Percentiles rank a stretch among this genome's conserved stretches.
phyloP scores from a whole-genome alignment of 1,140 invertebrate genomes.

The Drosophila kurseongensis region DNA sequence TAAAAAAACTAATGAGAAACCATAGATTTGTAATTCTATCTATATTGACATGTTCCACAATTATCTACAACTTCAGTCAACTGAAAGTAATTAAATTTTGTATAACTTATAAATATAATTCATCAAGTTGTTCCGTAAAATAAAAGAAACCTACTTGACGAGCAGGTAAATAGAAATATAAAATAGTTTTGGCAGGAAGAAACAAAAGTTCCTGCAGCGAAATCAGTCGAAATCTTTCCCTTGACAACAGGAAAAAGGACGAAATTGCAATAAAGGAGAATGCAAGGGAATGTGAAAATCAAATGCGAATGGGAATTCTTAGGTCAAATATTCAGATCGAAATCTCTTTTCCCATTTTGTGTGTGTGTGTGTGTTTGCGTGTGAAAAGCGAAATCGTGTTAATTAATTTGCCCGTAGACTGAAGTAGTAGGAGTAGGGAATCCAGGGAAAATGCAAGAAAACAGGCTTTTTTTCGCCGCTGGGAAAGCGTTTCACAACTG shows the following conservation, averaged over 20 bases:
- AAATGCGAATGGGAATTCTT: slow-evolving; percentile 35
- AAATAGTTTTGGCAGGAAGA: background rate
- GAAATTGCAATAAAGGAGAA: slow-evolving; percentile 13
- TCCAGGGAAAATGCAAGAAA: slow-evolving; percentile 9
- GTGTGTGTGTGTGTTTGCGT: slow-evolving; percentile 24
- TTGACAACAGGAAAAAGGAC: slow-evolving; percentile 4
- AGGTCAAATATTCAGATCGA: slow-evolving; percentile 34
- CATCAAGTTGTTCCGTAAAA: background rate
- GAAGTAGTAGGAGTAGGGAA: slow-evolving; percentile 1
- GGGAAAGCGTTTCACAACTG: slow-evolving; percentile 18
- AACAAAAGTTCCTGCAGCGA: background rate
- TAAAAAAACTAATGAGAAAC: too few species aligned
- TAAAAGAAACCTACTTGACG: background rate
- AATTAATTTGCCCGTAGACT: slow-evolving; percentile 61
- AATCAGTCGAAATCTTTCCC: slow-evolving; percentile 4
- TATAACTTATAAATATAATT: background rate
- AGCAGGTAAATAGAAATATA: slow-evolving; percentile 1
- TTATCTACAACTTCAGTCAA: background rate
- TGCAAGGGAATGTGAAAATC: slow-evolving; percentile 2
- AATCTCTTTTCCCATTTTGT: slow-evolving; percentile 3
- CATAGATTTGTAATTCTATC: too few species aligned
- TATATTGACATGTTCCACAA: too few species aligned
- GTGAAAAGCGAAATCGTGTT: slow-evolving; percentile 62
- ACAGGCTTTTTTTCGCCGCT: background rate
- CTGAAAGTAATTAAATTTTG: background rate